Conservation (phyloP, 2,113 vertebrate species). For the Cromileptes altivelis region DNA sequence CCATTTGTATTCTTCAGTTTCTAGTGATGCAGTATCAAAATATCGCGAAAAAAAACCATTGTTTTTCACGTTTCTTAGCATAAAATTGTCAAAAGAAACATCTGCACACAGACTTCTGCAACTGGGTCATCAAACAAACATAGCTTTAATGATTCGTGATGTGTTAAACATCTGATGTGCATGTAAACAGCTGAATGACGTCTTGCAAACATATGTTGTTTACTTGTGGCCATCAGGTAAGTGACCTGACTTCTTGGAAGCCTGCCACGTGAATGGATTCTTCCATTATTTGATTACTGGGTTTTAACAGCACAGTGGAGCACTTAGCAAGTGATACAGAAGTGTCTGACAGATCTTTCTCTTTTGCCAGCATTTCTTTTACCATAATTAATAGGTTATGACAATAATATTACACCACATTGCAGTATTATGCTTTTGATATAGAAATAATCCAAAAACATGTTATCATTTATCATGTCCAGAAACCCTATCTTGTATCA, state of each 20-base stretch:
- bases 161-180: slow-evolving; percentile 29
- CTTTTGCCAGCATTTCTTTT: background rate
- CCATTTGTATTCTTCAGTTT: background rate
- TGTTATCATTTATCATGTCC: no score
- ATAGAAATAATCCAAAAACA: background rate
- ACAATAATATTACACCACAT: background rate
- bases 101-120: background rate
- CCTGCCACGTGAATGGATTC: slow-evolving; percentile 24
- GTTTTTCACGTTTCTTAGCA: background rate
- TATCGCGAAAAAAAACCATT: background rate
- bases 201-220: slow-evolving; percentile 78
- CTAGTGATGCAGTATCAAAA: background rate
- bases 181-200: slow-evolving; percentile 39
- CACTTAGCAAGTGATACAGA: background rate
- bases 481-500: background rate
- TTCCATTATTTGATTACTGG: slow-evolving; percentile 56
- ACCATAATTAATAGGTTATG: background rate
- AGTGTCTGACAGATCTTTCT: background rate
- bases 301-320: slow-evolving; percentile 17
- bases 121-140: background rate
- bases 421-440: background rate
- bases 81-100: background rate
- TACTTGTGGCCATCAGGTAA: slow-evolving; percentile 60
- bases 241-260: slow-evolving; percentile 44
- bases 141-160: slow-evolving; percentile 14